Conservation (phyloP, 1,140 invertebrate species). For the Hyles euphorbiae region DNA sequence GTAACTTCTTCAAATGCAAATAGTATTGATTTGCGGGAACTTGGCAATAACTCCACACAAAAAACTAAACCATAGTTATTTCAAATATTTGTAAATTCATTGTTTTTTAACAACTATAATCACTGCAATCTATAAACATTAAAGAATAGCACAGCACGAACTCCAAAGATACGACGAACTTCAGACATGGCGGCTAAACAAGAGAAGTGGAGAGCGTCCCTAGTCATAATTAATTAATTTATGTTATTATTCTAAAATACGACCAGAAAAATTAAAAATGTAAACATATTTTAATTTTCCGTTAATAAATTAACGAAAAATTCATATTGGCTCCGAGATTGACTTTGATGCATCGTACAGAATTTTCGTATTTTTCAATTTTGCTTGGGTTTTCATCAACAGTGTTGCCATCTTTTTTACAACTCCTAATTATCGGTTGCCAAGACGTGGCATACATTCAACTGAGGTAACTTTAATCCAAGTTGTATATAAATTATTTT, state of each 20-base stretch:
- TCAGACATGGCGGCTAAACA: conserved; percentile 72
- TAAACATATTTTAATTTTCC: conserved; percentile 52
- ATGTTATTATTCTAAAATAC: conserved; percentile 59
- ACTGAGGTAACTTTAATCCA: too few relatives aligned
- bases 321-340: conserved; percentile 6
- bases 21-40: conserved; percentile 62
- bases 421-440: too few relatives aligned
- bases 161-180: conserved; percentile 64
- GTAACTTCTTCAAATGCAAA: conserved; percentile 61
- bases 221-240: conserved; percentile 53
- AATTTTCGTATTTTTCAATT: conserved; percentile 3
- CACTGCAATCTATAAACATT: conserved; percentile 67
- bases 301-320: conserved; percentile 16
- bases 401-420: conserved; percentile 12
- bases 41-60: conserved; percentile 62
- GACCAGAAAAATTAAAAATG: conserved; percentile 50
- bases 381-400: not conserved
- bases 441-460: too few relatives aligned
- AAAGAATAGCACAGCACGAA: conserved; percentile 69
- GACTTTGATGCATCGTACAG: conserved; percentile 6
- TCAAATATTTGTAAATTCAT: conserved; percentile 53
- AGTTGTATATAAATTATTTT: too few relatives aligned
- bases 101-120: conserved; percentile 54
- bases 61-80: conserved; percentile 54
- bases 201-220: conserved; percentile 61